Evolutionary conservation across 2,797 vertebrate species (phyloP).

Genomic region (Petrocephalus schoutedeni): DNA sequence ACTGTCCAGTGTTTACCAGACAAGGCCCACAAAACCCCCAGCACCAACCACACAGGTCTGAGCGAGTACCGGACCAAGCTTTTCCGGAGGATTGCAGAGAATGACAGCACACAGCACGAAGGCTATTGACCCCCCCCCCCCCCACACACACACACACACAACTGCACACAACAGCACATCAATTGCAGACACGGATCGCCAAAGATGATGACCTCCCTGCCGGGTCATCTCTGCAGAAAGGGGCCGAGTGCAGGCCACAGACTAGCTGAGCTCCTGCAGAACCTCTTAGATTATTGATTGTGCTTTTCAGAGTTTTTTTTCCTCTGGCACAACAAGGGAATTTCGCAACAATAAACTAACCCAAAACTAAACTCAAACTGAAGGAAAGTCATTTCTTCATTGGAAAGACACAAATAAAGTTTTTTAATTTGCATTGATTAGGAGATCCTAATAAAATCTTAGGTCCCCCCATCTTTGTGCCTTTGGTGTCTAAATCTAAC

Average conservation of each 20-base stretch:
- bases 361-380: not conserved
- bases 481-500: not conserved
- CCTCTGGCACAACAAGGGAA: not conserved
- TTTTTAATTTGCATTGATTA: not conserved
- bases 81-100: not conserved
- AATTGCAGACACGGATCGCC: not conserved
- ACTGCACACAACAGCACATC: not conserved
- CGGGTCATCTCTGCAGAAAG: not conserved
- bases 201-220: not conserved
- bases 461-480: not conserved
- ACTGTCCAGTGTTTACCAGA: not conserved
- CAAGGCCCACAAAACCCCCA: not conserved
- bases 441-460: not conserved
- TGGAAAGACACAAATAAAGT: not conserved
- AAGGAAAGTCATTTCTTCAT: constrained; percentile 2
- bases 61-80: not conserved
- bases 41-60: constrained; percentile 3
- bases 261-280: not conserved
- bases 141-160: not conserved
- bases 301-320: constrained; percentile 1
- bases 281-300: not conserved
- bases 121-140: not conserved
- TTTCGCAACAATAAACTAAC: not conserved
- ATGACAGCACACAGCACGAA: not conserved
- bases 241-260: not conserved